phyloP scores from a whole-genome alignment of 2,113 vertebrate genomes.

The Paramormyrops kingsleyae region DNA sequence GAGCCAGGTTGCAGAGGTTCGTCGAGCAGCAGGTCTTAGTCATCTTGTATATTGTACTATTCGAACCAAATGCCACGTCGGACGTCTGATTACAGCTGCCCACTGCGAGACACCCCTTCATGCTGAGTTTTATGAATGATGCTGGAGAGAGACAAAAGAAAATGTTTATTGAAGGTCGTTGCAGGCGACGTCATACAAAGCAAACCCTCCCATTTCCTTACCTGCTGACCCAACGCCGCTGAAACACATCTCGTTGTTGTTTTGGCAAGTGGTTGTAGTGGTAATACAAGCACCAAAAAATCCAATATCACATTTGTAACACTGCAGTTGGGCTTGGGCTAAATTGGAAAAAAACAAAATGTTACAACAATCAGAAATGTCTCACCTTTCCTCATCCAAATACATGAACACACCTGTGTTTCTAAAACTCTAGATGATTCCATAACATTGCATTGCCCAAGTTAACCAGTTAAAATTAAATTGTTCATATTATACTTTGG shows the following conservation, averaged over 20 bases:
- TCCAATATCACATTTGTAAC: constrained; percentile 57
- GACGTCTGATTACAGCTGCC: constrained; percentile 36
- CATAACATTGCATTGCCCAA: neutral
- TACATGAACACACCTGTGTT: neutral
- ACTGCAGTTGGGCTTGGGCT: constrained; percentile 59
- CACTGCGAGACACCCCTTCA: constrained; percentile 49
- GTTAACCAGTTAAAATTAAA: neutral
- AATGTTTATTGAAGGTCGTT: neutral
- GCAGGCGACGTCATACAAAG: neutral
- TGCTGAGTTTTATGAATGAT: neutral
- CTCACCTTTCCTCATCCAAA: neutral
- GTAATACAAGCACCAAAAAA: no score
- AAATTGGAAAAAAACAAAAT: neutral
- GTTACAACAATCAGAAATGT: neutral
- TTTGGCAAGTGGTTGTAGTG: no score
- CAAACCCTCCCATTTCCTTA: constrained; percentile 30
- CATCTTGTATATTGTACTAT: constrained; percentile 30
- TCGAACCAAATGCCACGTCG: accelerated
- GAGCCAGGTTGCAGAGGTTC: constrained; percentile 57
- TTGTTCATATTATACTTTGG: neutral
- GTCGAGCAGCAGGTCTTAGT: constrained; percentile 54
- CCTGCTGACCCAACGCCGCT: constrained; percentile 49
- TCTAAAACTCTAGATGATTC: neutral
- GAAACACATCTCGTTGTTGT: constrained; percentile 36
- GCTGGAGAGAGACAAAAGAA: neutral